These are phyloP conservation scores for Anser cygnoides DNA, from an alignment of 2,113 vertebrate species.

Conservation along the genomic window DNA sequence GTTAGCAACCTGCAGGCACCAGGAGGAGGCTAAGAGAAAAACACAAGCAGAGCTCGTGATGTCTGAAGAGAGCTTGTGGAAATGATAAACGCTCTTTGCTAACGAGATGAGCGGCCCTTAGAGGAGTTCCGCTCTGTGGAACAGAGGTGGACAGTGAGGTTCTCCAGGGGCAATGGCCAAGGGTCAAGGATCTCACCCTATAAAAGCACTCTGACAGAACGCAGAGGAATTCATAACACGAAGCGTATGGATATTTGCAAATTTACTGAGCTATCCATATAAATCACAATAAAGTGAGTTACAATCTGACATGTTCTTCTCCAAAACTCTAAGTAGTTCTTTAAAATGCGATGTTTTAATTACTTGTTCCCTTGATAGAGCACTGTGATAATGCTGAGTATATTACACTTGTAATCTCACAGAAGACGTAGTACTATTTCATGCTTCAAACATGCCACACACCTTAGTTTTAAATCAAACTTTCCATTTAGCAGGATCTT, in stretches of 20 bases:
- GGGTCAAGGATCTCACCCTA: not conserved
- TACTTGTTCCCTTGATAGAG: not conserved
- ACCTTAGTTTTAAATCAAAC: not conserved
- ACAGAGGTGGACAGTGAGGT: not conserved
- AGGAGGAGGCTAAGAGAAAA: not conserved
- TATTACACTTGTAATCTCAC: not conserved
- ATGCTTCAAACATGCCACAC: not conserved
- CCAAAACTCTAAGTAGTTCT: not conserved
- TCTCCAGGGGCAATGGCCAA: not conserved
- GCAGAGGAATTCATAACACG: not conserved
- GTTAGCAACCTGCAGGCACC: fast-evolving
- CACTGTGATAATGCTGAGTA: not conserved
- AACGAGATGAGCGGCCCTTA: not conserved
- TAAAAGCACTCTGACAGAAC: not conserved
- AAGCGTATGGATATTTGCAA: not conserved
- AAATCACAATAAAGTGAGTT: not conserved
- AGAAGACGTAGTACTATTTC: fast-evolving
- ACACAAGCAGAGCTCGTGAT: fast-evolving
- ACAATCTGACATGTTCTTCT: not conserved
- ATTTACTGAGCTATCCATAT: not conserved
- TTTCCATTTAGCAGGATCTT: not conserved
- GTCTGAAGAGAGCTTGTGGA: not conserved
- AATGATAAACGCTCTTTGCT: not conserved
- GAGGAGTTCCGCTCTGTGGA: not conserved
- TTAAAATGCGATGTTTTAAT: not conserved